Conservation (phyloP, 2,113 vertebrate genomes). For the Poeciliopsis occidentalis region DNA sequence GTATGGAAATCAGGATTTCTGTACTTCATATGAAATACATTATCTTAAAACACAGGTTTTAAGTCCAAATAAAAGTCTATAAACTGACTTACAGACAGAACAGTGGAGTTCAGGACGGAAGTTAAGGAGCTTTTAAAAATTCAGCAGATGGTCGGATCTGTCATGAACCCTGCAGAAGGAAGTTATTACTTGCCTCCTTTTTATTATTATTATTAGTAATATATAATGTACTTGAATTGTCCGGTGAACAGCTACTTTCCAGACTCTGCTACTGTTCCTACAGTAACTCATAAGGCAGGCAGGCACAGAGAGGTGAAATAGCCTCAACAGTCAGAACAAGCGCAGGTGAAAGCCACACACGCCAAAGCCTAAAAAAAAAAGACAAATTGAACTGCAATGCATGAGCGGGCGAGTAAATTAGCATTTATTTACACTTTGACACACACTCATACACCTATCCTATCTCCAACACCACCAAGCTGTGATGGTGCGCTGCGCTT, state of each 20-base stretch:
- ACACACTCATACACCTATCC: background rate
- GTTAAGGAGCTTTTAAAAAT: too few relatives aligned
- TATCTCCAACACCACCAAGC: slow-evolving; percentile 14
- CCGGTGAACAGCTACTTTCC: slow-evolving; percentile 7
- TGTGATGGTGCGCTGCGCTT: slow-evolving; percentile 5
- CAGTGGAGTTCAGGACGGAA: too few relatives aligned
- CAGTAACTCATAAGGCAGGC: slow-evolving; percentile 36
- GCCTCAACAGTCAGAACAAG: slow-evolving; percentile 31
- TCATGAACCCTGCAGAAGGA: too few relatives aligned
- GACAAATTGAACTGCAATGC: slow-evolving; percentile 30
- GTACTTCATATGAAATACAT: too few relatives aligned
- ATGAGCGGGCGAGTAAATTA: slow-evolving; percentile 11
- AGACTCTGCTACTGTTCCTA: slow-evolving; percentile 14
- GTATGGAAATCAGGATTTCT: too few relatives aligned
- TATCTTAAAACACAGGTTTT: too few relatives aligned
- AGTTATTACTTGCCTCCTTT: too few relatives aligned
- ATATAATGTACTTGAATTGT: slow-evolving; percentile 23
- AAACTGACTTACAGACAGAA: too few relatives aligned
- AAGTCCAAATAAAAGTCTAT: too few relatives aligned
- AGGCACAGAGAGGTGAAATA: slow-evolving; percentile 34
- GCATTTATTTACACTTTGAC: background rate
- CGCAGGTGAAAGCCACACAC: slow-evolving; percentile 30
- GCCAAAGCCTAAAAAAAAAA: slow-evolving; percentile 1
- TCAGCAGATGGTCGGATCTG: too few relatives aligned
- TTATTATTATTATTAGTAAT: too few relatives aligned